Evolutionary conservation across 37 sponge, comb jelly and placozoan genomes (phyloP), one percentile per base, ranked within the genome.

Genomic region (Axinella damicornis): DNA sequence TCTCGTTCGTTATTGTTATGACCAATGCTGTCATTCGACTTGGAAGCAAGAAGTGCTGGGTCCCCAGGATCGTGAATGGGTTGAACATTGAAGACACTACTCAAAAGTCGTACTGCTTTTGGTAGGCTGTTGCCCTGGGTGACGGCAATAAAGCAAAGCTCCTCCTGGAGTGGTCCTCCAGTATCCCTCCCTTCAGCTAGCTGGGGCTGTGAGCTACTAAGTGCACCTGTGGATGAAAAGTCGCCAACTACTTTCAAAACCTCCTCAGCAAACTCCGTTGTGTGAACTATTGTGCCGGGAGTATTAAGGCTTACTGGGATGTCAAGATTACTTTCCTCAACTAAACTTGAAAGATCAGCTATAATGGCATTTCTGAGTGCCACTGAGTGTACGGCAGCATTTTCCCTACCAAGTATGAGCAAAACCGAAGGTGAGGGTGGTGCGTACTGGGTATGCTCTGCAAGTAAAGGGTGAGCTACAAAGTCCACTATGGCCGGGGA

Each of bases 391-490:
- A 76, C 21, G n/a, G 5, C 0, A 27, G 91, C 85, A 54, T 85
- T 90, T 63, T 92, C 92, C 28, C 78, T 66, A 0, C 71, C 82
- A 17, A 89, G 71, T 57, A 81, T 54, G 20, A 93, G 68, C 37
- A 89, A 46, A 1, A 82, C 73, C 32, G 90, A 89, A 33, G 90
- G 94, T 2, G 72, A 62, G 16, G 93, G 93, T 36, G 94, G 90
- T 1, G 69, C 39, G 22, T 25, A 15, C 0, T 71, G 35, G 32
- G 38, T 30, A 15, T 35, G 54, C 16, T 64, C 36, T 20, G 81
- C n/a, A 25, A 40, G 30, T 2, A 70, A 46, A 14, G 75, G 82
- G 57, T 60, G 72, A 19, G 52, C n/a, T 13, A 65, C 46, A 31
- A 55, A 72, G 13, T 70, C 52, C 63, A 56, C 20, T 24, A 77